Conservation (phyloP, 2,888 invertebrate genomes). For the Anodontia alba region DNA sequence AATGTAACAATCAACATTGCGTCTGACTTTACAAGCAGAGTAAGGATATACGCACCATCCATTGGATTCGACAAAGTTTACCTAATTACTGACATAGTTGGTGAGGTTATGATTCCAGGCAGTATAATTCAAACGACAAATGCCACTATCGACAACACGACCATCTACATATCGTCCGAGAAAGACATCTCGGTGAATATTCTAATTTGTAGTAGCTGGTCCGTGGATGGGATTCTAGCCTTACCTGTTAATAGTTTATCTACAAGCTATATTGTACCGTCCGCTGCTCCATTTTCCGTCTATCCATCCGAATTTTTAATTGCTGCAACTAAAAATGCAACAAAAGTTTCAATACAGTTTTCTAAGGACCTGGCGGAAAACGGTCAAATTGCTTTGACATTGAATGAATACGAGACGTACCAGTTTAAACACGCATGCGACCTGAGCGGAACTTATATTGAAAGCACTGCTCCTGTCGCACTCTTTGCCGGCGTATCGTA, state of each 20-base stretch:
- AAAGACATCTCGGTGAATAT: background rate
- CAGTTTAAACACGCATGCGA: background rate
- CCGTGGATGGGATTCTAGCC: background rate
- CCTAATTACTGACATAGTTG: background rate
- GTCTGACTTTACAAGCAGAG: background rate
- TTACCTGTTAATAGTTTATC: background rate
- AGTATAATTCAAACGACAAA: background rate
- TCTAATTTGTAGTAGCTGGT: background rate
- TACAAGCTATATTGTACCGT: background rate
- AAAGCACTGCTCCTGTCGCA: background rate
- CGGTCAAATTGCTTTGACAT: background rate
- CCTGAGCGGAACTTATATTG: background rate
- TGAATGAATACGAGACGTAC: background rate
- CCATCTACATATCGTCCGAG: background rate
- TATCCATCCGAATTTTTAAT: background rate
- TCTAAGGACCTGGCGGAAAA: background rate
- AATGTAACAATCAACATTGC: background rate
- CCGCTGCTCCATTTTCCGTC: background rate
- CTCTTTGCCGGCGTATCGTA: background rate
- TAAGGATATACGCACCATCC: background rate
- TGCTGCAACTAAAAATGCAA: background rate
- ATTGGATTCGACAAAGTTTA: background rate
- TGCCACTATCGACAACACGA: background rate
- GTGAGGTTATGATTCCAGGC: background rate
- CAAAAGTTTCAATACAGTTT: background rate